Percentiles rank a stretch among this genome's conserved stretches.
Conservation (phyloP, 1,140 invertebrate genomes). For the Dendrolimus kikuchii region DNA sequence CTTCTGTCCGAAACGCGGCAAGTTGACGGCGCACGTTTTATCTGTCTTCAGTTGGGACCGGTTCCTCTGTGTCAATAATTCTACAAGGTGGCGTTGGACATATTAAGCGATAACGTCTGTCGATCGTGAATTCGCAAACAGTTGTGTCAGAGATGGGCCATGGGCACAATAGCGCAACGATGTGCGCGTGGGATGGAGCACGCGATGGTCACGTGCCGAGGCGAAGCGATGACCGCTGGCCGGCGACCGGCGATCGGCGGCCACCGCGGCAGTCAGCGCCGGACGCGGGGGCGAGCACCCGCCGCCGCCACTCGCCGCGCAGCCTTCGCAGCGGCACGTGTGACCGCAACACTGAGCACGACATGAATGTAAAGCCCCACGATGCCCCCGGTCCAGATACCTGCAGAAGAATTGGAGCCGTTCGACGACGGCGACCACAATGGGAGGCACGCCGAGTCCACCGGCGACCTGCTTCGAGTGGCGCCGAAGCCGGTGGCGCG, state of each 20-base stretch:
- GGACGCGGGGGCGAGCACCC: conserved; percentile 12
- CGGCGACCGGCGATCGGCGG: conserved; percentile 16
- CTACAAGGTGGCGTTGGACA: too few species aligned
- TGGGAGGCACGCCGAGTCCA: conserved; percentile 6
- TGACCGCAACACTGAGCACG: conserved; percentile 9
- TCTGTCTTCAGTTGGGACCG: too few species aligned
- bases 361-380: conserved; percentile 19
- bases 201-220: conserved; percentile 14
- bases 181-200: conserved; percentile 1
- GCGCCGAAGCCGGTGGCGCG: conserved; percentile 17
- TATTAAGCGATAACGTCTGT: conserved; percentile 1
- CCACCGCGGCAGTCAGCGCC: conserved; percentile 9
- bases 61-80: too few species aligned
- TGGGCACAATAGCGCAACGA: too few species aligned
- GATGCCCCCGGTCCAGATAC: conserved; percentile 47
- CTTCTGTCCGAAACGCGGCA: too few species aligned
- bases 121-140: not conserved
- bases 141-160: too few species aligned
- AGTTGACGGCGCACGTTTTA: too few species aligned
- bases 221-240: conserved; percentile 16
- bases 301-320: conserved; percentile 18
- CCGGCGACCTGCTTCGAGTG: conserved; percentile 5
- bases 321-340: conserved; percentile 17
- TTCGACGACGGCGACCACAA: conserved; percentile 71
- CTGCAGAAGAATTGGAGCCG: conserved; percentile 52